phyloP scores from a whole-genome alignment of 2,797 vertebrate species.

The Emydoidea blandingii region DNA sequence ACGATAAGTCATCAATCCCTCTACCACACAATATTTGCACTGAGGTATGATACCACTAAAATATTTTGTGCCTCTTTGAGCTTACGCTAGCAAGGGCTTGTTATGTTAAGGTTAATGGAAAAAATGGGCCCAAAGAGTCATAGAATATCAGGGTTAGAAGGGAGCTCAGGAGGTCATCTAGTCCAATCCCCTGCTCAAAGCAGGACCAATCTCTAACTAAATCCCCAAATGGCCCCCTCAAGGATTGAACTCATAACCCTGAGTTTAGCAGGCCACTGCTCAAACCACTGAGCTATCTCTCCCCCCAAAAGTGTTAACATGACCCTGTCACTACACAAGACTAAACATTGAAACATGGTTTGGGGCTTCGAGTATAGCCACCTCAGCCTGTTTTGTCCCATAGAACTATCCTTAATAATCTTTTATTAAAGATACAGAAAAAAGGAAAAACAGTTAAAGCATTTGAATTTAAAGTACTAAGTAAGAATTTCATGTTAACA shows the following conservation, averaged over 20 bases:
- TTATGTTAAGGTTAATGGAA: not conserved
- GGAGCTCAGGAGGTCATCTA: too few relatives aligned
- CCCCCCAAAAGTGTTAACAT: not conserved
- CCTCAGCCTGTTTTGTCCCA: not conserved
- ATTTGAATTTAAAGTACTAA: not conserved
- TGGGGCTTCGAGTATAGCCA: not conserved
- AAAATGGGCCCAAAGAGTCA: not conserved
- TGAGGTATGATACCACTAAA: accelerated
- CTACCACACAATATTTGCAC: not conserved
- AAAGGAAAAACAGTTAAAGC: not conserved
- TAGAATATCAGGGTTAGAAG: too few relatives aligned
- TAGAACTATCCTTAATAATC: not conserved
- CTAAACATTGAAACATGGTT: not conserved
- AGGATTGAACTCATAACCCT: too few relatives aligned
- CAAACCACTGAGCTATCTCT: too few relatives aligned
- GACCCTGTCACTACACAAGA: not conserved
- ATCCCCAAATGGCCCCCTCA: too few relatives aligned
- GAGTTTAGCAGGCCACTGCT: too few relatives aligned
- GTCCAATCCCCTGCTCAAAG: too few relatives aligned
- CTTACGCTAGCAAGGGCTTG: not conserved
- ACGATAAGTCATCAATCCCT: not conserved
- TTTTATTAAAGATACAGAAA: not conserved
- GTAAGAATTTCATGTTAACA: not conserved
- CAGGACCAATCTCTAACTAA: too few relatives aligned
- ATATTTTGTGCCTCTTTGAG: accelerated